These are phyloP conservation scores for Ctenomys sociabilis DNA, from an alignment of 2,113 vertebrate genomes.

Conservation along the genomic window DNA sequence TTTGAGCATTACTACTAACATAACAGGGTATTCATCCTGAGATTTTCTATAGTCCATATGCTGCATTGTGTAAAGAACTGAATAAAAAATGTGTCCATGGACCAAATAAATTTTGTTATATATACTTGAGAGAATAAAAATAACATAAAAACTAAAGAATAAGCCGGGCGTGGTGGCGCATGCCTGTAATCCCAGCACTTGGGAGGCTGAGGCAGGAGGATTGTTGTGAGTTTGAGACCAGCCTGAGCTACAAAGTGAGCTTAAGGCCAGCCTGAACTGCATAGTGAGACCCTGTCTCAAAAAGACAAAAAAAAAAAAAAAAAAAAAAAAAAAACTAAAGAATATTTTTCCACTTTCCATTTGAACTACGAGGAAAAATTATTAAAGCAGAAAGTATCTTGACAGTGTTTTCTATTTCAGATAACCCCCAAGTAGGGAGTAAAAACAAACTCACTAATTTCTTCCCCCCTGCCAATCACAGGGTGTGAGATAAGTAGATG, in stretches of 20 bases:
- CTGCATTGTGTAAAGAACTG: fast-evolving
- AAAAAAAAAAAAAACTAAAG: background rate
- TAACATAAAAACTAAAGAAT: background rate
- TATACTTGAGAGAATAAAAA: background rate
- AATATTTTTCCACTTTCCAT: background rate
- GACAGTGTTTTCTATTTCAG: background rate
- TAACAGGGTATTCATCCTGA: background rate
- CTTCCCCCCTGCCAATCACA: background rate
- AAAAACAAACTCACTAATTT: background rate
- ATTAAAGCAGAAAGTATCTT: background rate
- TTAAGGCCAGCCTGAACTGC: too few relatives aligned
- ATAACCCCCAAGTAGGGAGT: background rate
- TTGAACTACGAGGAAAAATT: background rate
- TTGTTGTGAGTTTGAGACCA: too few relatives aligned
- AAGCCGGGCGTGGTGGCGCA: too few relatives aligned
- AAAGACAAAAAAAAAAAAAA: too few relatives aligned
- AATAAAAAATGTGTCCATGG: background rate
- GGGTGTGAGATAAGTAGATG: background rate
- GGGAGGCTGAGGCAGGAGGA: too few relatives aligned
- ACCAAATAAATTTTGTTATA: background rate
- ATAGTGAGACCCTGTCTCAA: too few relatives aligned
- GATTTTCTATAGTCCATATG: background rate
- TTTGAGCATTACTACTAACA: background rate
- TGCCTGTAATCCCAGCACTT: too few relatives aligned
- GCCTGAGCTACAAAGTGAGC: too few relatives aligned